Percentiles rank a stretch among this genome's conserved stretches.
Conservation (phyloP, 2,797 vertebrate genomes). For the Pteronotus mesoamericanus region DNA sequence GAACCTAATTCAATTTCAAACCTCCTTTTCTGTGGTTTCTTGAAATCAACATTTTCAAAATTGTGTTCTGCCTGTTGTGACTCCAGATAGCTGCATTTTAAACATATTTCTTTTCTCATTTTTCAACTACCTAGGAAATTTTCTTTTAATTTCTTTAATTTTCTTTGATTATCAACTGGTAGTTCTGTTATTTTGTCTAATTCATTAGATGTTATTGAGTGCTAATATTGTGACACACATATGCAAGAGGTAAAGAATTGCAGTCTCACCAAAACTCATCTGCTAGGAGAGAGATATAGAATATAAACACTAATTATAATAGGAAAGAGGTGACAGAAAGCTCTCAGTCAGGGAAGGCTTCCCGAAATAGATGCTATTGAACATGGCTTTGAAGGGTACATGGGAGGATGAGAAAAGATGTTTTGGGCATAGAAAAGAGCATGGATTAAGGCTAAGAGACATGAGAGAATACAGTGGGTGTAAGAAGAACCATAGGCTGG, state of each 20-base stretch:
- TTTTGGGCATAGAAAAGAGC: not conserved
- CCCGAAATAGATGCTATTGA: not conserved
- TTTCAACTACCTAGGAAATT: not conserved
- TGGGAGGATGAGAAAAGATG: not conserved
- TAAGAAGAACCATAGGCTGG: not conserved
- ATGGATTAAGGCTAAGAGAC: not conserved
- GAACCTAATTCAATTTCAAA: not conserved
- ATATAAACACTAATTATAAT: not conserved
- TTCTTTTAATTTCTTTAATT: not conserved
- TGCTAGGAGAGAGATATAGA: not conserved
- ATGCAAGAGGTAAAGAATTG: not conserved
- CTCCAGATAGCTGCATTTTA: not conserved
- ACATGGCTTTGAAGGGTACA: not conserved
- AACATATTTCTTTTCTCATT: not conserved
- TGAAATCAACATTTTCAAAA: not conserved
- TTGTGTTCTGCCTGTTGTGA: not conserved
- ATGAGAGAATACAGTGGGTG: not conserved
- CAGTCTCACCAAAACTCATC: not conserved
- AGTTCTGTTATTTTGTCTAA: not conserved
- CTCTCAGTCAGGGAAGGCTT: not conserved
- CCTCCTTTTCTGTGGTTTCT: not conserved
- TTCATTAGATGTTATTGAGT: not conserved
- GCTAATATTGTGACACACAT: not conserved
- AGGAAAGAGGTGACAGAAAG: not conserved
- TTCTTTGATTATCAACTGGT: not conserved